Conservation (phyloP, 2,113 vertebrate species). For the Chionomys nivalis region DNA sequence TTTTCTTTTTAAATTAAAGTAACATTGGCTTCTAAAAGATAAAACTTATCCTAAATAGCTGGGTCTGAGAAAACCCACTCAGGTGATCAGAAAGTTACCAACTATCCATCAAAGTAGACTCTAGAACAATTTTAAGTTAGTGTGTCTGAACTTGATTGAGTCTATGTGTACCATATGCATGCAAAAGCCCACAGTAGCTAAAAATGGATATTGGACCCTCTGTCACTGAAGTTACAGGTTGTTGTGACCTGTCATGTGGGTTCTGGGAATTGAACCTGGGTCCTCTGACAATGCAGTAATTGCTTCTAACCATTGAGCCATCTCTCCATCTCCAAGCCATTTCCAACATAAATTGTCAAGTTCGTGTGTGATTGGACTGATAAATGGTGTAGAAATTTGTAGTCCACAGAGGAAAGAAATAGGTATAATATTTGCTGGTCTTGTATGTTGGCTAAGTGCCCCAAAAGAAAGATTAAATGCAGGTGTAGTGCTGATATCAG, state of each 20-base stretch:
- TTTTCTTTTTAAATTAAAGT: constrained; percentile 57
- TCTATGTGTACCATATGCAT: no score
- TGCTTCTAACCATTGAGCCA: not conserved
- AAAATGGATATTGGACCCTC: no score
- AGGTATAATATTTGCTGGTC: not conserved
- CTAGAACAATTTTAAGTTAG: not conserved
- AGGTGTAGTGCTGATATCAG: rapidly evolving
- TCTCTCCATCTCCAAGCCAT: not conserved
- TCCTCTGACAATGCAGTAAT: not conserved
- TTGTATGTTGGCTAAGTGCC: not conserved
- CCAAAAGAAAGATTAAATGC: not conserved
- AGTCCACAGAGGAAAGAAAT: not conserved
- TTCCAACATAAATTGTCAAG: not conserved
- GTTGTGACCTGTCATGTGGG: not conserved
- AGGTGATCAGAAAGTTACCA: not conserved
- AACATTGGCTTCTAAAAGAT: constrained; percentile 1
- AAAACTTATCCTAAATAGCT: constrained; percentile 8
- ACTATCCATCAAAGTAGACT: not conserved
- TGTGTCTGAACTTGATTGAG: not conserved
- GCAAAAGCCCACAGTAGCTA: no score
- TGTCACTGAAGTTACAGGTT: no score
- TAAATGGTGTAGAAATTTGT: not conserved
- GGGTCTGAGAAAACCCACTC: not conserved
- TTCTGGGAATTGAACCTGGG: not conserved
- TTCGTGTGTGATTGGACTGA: not conserved